Evolutionary conservation across 92 coral and sea anemone genomes (phyloP), one percentile per base, ranked within the genome.

Genomic region (Nematostella vectensis): DNA sequence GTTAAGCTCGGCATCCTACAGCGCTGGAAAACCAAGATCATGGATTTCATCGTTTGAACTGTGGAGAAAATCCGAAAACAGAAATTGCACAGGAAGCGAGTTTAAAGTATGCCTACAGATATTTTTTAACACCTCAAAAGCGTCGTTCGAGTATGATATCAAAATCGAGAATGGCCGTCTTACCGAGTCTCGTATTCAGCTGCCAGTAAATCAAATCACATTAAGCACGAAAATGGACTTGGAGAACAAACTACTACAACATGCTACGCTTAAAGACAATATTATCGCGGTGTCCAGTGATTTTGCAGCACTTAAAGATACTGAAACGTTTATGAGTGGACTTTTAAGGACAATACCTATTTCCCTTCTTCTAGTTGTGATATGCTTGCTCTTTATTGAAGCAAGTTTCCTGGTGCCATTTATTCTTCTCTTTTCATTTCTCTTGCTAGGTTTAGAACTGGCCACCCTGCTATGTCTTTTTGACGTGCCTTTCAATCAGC

Each of bases 41-140:
- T 80, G 87, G 87, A 48, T 80, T 4, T 43, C 62, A 10, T 67
- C 76, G 2, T 44, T 74, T 11, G 37, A 40, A 10, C 16, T 24
- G 47, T 80, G 87, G 88, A 53, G 55, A 2, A 44, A 30, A 0
- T 22, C 13, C 23, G 55, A 58, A 18, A 54, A 37, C 16, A 45
- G 31, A 21, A 43, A 43, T 29, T 80, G 87, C 61, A 22, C 38
- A 4, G 72, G 36, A 24, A 36, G 33, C 25, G 25, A 59, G 31
- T 76, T 76, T 52, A 17, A 54, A 19, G 31, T 4, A 22, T 76
- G 83, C 36, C 59, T 78, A 26, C 44, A 20, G 28, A 25, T 17
- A 11, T 73, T 79, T 48, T 57, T 48, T 28, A 26, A 11, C 47
- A 64, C 47, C 15, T 33, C 33, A 4, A 58, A n/a, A n/a, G n/a